Percentiles rank a stretch among this genome's conserved stretches.
phyloP scores from a whole-genome alignment of 2,113 vertebrate genomes.

The Tragelaphus buxtoni region DNA sequence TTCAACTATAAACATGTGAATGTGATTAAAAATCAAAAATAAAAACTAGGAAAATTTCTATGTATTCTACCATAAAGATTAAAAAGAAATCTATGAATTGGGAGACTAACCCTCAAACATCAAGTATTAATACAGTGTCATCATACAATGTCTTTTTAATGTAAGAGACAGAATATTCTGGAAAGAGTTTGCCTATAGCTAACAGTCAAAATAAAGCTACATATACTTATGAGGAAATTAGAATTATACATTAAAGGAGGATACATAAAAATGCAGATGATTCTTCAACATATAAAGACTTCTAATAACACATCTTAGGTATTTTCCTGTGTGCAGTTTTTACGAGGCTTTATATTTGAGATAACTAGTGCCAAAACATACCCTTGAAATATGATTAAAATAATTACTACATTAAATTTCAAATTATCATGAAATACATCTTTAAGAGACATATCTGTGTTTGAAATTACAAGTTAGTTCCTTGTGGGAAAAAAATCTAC shows the following conservation, averaged over 20 bases:
- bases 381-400: slow-evolving; percentile 34
- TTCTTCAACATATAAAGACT: not conserved
- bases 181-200: not conserved
- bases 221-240: not conserved
- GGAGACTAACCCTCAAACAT: not conserved
- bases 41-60: not conserved
- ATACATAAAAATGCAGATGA: not conserved
- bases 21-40: not conserved
- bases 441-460: slow-evolving; percentile 20
- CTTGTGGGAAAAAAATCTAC: slow-evolving; percentile 41
- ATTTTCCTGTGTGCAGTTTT: slow-evolving; percentile 20
- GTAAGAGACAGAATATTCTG: not conserved
- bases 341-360: slow-evolving; percentile 43
- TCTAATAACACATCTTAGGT: not conserved
- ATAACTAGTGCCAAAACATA: slow-evolving; percentile 47
- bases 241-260: not conserved
- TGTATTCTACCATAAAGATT: not conserved
- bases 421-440: slow-evolving; percentile 33
- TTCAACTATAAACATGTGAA: not conserved
- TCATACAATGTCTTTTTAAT: not conserved
- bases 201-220: not conserved
- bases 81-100: not conserved
- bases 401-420: slow-evolving; percentile 50
- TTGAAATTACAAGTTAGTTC: slow-evolving; percentile 47
- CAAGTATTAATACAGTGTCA: not conserved